Evolutionary conservation across 2,797 vertebrate species (phyloP), one percentile per base, ranked within the genome.

Genomic region (Chaetophractus vellerosus): DNA sequence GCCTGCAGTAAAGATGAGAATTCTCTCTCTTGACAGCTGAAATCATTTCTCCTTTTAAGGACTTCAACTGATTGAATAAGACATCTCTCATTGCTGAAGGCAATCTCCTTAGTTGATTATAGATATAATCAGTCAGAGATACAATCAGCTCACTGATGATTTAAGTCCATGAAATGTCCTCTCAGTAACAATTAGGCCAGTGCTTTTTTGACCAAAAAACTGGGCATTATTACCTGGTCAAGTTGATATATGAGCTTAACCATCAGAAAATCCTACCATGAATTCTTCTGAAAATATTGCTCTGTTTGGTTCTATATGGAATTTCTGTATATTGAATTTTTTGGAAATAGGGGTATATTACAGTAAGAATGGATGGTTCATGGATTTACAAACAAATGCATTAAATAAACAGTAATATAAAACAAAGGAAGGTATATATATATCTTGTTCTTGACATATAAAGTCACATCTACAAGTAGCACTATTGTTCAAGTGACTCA

Each of bases 321-420:
- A 91, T 86, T 83, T 81, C 28, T 28, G 2, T 48, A 68, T 36
- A 88, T 33, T 36, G 1, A 2, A 48, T 69, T 93, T 86, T 9
- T 80, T 80, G 61, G 79, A 87, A 91, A 91, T 38, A 45, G 3
- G 4, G 19, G 6, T 36, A n/a, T 23, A 21, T 10, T 57, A 1
- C 23, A 31, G 4, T 72, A 80, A 83, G 11, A 75, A 19, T 66
- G 64, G 52, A 55, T 31, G 12, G 19, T 63, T 87, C 10, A 6
- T 45, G 9, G 9, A 69, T 61, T 96, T 95, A 85, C 16, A 85
- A 92, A 85, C 28, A 88, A 79, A 90, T 61, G 4, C 9, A 57
- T 26, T 71, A 15, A 74, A 93, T 31, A 64, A 66, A 66, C 7
- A 83, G 45, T 66, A 52, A 68, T 23, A 59, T 50, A 81, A 85